Base-by-base conservation (phyloP, 1,140 invertebrate species). In the Metaphire vulgaris region DNA sequence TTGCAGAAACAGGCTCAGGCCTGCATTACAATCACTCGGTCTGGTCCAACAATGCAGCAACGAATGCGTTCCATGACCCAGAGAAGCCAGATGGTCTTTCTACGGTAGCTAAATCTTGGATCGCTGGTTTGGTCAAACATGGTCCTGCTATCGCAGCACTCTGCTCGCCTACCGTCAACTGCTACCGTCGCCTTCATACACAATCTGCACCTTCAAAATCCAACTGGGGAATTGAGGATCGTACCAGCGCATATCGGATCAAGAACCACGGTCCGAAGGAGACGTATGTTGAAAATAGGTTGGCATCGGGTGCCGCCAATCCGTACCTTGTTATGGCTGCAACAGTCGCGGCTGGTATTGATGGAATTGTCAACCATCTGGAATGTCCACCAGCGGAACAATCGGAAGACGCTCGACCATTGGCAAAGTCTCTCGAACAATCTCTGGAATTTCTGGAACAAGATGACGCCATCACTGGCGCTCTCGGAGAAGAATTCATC, bases 21-120 rank as follows among this genome's bases (percentile, higher is more conserved):
- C 72, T 78, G 12, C 79, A 80, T 76, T 72, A 78, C 41, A 79
- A 78, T 26, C 75, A 79, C 34, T 80, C 78, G 80, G 73, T 26
- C 21, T n/a, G 26, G 16, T 33, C 15, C 56, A 2, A 32, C 15
- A 56, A 12, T 56, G 41, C 21, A 56, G 68, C 72, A 14, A 29
- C 21, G 1, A 80, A 80, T 69, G 75, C 69, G 1, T 76, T 79
- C 41, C 79, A 65, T 33, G 70, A 79, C 33, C 32, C 12, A 16
- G 66, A 72, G 26, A 65, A 71, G n/a, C 31, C 68, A 30, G n/a
- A 79, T 41, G 78, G 74, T 41, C 32, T 79, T n/a, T 79, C 79
- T 29, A 70, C 72, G 2, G 14, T 78, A 15, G 33, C 56, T 30
- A 33, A 41, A n/a, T 34, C 76, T 71, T 79, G 79, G 79, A 72